Evolutionary conservation across 1,140 invertebrate species (phyloP).

Genomic region (Dreissena polymorpha): DNA sequence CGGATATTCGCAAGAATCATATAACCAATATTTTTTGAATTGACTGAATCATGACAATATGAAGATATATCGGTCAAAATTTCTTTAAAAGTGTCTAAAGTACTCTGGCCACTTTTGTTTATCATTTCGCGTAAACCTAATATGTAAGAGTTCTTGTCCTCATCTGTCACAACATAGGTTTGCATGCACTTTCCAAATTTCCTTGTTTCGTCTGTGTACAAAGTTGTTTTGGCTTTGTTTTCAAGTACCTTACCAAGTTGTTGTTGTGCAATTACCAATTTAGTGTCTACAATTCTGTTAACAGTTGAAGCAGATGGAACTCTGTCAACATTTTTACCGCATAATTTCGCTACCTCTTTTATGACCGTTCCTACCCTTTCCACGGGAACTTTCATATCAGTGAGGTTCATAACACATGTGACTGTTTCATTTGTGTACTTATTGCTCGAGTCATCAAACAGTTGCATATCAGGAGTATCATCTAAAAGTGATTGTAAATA

Average conservation of each 20-base stretch:
- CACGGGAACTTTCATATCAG: slow-evolving; percentile 50
- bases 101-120: slow-evolving; percentile 37
- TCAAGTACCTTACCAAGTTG: slow-evolving; percentile 12
- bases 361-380: slow-evolving; percentile 49
- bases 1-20: slow-evolving; percentile 40
- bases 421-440: slow-evolving; percentile 25
- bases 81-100: slow-evolving; percentile 50
- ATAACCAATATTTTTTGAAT: slow-evolving; percentile 31
- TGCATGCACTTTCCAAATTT: slow-evolving; percentile 54
- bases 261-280: slow-evolving; percentile 44
- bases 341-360: slow-evolving; percentile 42
- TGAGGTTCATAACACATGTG: slow-evolving; percentile 51
- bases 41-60: slow-evolving; percentile 25
- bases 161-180: slow-evolving; percentile 36
- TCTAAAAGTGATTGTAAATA: slow-evolving; percentile 27
- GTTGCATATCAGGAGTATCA: slow-evolving; percentile 19
- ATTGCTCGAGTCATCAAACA: slow-evolving; percentile 29
- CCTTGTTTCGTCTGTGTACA: slow-evolving; percentile 55
- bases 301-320: slow-evolving; percentile 38
- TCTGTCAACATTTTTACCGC: slow-evolving; percentile 38
- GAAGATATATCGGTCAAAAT: slow-evolving; percentile 39
- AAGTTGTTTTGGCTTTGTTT: slow-evolving; percentile 41
- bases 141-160: slow-evolving; percentile 19
- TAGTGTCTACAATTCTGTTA: slow-evolving; percentile 43
- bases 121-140: slow-evolving; percentile 51